Base-by-base conservation (phyloP, 2,888 invertebrate species). In the Orthosia cruda region DNA sequence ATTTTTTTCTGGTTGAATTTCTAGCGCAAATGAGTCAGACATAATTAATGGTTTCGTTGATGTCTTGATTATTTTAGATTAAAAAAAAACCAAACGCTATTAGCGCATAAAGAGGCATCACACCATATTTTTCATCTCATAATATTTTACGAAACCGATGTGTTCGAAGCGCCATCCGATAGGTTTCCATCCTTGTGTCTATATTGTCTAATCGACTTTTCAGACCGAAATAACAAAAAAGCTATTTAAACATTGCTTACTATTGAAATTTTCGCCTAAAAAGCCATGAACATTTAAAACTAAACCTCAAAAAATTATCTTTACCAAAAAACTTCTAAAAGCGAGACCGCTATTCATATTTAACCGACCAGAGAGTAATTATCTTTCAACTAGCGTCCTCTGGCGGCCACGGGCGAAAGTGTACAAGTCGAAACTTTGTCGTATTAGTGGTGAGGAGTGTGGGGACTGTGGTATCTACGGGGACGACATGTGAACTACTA, bases 321-420 rank as follows among this genome's bases (percentile, higher is more conserved):
- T 54, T 32, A 58, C n/a, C 45, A 57, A 83, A 75, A 76, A 59
- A 71, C 32, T 83, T 59, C 18, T 32, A 23, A 70, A 71, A 80
- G 77, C 57, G 26, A 59, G 59, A 73, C 77, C 64, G 71, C 83
- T 71, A 58, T 86, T 78, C 76, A 83, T 77, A 84, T 86, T 83
- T 78, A 86, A 82, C 83, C 74, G 57, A 77, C 72, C 72, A 76
- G 66, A 80, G 68, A 73, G 77, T 80, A 83, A 86, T 86, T 86
- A 84, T 86, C 74, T 76, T 76, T 75, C 74, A 82, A 72, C 71
- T 73, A 71, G 59, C 59, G 66, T 47, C 20, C 65, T 32, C 62
- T 23, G 65, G 32, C 57, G 78, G 77, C 77, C 70, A 74, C 73
- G 62, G 72, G 68, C 45, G 68, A 66, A 64, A 76, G 63, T 82